Conservation (phyloP, 2,797 vertebrate species). For the Benthosema pterotum region DNA sequence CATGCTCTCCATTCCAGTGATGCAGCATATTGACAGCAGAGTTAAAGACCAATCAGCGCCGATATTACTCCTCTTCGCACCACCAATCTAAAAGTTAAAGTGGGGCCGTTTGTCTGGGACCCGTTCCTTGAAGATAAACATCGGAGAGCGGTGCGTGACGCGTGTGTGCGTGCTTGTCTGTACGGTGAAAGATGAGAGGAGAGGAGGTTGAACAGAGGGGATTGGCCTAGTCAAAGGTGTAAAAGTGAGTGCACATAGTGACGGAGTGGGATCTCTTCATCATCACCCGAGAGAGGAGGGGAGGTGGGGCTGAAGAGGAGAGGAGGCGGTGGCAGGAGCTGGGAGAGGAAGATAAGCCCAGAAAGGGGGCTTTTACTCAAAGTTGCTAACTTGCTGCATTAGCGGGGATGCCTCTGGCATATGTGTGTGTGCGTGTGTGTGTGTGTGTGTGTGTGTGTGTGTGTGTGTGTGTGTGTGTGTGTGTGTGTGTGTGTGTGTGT, state of each 20-base stretch:
- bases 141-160: conserved; percentile 26
- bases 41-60: conserved; percentile 72
- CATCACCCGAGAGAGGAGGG: conserved; percentile 55
- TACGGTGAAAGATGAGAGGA: conserved; percentile 41
- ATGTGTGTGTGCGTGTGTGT: too few species aligned
- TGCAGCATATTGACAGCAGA: conserved; percentile 56
- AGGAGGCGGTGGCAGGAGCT: conserved; percentile 48
- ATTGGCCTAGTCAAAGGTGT: conserved; percentile 58
- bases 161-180: not conserved
- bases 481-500: too few species aligned
- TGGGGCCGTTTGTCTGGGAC: conserved; percentile 67
- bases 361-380: conserved; percentile 59
- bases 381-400: conserved; percentile 29
- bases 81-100: conserved; percentile 69
- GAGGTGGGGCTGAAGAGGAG: conserved; percentile 19
- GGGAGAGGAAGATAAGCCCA: conserved; percentile 71
- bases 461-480: too few species aligned
- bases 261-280: conserved; percentile 72
- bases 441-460: too few species aligned
- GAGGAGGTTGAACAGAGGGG: conserved; percentile 67
- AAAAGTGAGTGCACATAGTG: conserved; percentile 57
- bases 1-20: conserved; percentile 34
- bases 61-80: conserved; percentile 66
- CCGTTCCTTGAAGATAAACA: conserved; percentile 67
- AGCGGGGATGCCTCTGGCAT: conserved; percentile 27